A percentile compares a stretch with the other conserved stretches of the same genome.
Evolutionary conservation across 2,888 invertebrate genomes (phyloP).

Genomic region (Eumerus sabulonum): DNA sequence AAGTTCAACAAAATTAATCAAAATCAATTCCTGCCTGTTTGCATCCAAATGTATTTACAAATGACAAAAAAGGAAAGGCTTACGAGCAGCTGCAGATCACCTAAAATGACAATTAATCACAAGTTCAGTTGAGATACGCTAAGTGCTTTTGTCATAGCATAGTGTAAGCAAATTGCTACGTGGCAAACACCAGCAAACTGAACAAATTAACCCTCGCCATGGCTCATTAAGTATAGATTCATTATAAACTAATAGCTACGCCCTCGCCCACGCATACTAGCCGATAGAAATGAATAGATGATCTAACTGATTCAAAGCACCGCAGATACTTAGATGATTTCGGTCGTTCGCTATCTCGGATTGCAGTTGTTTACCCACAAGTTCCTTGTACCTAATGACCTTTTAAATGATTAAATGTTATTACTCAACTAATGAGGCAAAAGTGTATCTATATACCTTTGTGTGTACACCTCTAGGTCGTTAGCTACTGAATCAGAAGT

Average conservation of each 20-base stretch:
- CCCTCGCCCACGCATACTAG: constrained; percentile 14
- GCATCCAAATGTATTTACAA: constrained; percentile 36
- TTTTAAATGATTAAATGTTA: constrained; percentile 64
- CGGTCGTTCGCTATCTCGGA: constrained; percentile 28
- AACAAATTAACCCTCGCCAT: constrained; percentile 27
- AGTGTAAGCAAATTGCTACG: too few species aligned
- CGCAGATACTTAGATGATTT: constrained; percentile 14
- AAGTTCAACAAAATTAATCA: neutral
- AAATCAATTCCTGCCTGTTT: too few species aligned
- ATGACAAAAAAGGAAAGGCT: constrained; percentile 51
- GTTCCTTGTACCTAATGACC: constrained; percentile 45
- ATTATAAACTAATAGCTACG: constrained; percentile 28
- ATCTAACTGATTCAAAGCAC: neutral
- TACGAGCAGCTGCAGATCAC: too few species aligned
- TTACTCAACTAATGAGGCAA: constrained; percentile 64
- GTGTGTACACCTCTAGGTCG: neutral
- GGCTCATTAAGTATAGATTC: constrained; percentile 20
- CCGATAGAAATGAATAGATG: neutral
- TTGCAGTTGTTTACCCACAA: neutral
- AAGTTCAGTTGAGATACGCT: constrained; percentile 43
- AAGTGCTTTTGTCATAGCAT: too few species aligned
- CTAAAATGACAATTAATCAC: constrained; percentile 60
- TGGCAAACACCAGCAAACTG: too few species aligned
- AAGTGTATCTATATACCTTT: constrained; percentile 50
- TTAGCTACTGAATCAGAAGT: constrained; percentile 62